A percentile compares a stretch with the other conserved stretches of the same genome.
These are phyloP conservation scores for Galagoides demidoff DNA, from an alignment of 2,797 vertebrate genomes.

Conservation along the genomic window DNA sequence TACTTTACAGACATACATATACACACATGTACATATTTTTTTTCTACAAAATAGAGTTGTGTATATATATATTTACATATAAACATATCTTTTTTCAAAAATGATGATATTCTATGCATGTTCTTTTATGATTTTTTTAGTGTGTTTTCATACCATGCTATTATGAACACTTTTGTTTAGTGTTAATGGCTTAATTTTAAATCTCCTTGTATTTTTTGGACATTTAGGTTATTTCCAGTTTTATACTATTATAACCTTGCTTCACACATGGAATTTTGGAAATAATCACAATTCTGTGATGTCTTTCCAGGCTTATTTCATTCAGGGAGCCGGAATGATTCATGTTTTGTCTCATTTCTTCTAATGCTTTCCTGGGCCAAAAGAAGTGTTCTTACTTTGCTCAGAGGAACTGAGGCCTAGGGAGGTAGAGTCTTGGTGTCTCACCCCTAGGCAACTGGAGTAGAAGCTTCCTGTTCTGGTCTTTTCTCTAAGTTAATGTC, in stretches of 20 bases:
- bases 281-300: constrained; percentile 76
- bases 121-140: constrained; percentile 48
- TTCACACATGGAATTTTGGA: constrained; percentile 60
- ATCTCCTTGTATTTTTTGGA: background rate
- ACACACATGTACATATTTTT: background rate
- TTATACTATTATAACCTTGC: constrained; percentile 50
- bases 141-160: background rate
- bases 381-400: constrained; percentile 66
- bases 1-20: background rate
- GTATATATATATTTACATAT: background rate
- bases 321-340: constrained; percentile 66
- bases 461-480: constrained; percentile 28
- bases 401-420: constrained; percentile 67
- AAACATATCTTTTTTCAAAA: constrained; percentile 25
- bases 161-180: constrained; percentile 44
- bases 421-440: constrained; percentile 66
- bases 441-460: background rate
- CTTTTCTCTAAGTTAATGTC: constrained; percentile 46
- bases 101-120: background rate
- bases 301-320: constrained; percentile 73
- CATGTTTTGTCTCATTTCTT: constrained; percentile 74
- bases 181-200: constrained; percentile 45
- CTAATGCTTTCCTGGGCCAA: constrained; percentile 71
- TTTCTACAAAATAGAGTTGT: background rate
- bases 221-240: constrained; percentile 54